These are phyloP conservation scores for Drosophila pseudotalamancana DNA, from an alignment of 2,888 invertebrate genomes.

Conservation along the genomic window DNA sequence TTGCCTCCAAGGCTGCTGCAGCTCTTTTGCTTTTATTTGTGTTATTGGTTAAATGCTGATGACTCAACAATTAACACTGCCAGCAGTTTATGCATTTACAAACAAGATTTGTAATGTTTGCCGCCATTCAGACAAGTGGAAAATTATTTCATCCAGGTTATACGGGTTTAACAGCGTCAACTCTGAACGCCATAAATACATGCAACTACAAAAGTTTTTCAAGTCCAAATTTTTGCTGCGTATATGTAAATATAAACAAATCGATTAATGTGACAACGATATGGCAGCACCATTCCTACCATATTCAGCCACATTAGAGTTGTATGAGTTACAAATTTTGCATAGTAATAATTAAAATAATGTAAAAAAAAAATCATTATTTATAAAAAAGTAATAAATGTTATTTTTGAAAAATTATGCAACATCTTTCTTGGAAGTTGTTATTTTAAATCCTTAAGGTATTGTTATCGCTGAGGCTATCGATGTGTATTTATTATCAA, in stretches of 20 bases:
- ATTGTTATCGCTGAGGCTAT: slow-evolving; percentile 14
- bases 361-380: neutral
- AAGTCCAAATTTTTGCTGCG: slow-evolving; percentile 42
- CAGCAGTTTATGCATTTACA: slow-evolving; percentile 28
- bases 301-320: neutral
- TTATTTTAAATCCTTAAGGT: neutral
- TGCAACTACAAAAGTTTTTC: slow-evolving; percentile 43
- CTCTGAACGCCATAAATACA: slow-evolving; percentile 25
- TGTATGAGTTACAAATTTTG: neutral
- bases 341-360: neutral
- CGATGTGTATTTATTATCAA: slow-evolving; percentile 30
- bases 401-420: too few relatives aligned
- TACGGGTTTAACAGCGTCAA: neutral
- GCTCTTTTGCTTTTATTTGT: slow-evolving; percentile 36
- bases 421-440: neutral
- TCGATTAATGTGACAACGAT: slow-evolving; percentile 37
- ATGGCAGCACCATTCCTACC: slow-evolving; percentile 29
- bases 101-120: neutral
- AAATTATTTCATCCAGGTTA: neutral
- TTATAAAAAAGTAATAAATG: neutral
- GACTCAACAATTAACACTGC: slow-evolving; percentile 66
- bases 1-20: slow-evolving; percentile 44
- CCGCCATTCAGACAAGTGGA: slow-evolving; percentile 38
- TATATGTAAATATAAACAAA: slow-evolving; percentile 67
- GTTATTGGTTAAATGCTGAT: slow-evolving; percentile 47